Evolutionary conservation across 2,888 invertebrate species (phyloP).

Genomic region (Actias luna): DNA sequence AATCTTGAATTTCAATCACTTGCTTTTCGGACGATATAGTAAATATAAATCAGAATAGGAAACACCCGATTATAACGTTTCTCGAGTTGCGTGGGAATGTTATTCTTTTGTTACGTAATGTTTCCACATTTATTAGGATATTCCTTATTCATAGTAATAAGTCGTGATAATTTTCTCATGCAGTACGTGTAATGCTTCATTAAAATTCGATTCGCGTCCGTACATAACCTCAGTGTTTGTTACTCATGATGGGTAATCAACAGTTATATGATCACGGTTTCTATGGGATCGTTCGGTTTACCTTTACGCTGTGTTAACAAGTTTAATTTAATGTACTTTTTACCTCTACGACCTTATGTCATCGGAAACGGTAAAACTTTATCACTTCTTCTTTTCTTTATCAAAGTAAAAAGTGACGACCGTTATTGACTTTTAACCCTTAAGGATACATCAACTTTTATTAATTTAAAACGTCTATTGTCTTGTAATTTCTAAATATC

Average conservation of each 20-base stretch:
- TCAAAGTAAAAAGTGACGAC: neutral
- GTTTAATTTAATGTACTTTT: neutral
- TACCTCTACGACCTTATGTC: neutral
- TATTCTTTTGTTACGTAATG: neutral
- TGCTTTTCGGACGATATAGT: no score
- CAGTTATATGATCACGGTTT: slow-evolving; percentile 10
- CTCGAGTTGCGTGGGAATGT: neutral
- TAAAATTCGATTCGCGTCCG: slow-evolving; percentile 38
- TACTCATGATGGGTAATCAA: slow-evolving; percentile 6
- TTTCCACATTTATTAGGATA: neutral
- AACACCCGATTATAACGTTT: neutral
- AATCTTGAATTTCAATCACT: no score
- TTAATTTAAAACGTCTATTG: no score
- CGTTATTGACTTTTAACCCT: no score
- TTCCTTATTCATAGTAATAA: neutral
- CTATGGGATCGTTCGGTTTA: slow-evolving; percentile 2
- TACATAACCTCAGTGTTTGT: slow-evolving; percentile 34
- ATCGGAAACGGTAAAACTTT: neutral
- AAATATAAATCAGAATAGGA: neutral
- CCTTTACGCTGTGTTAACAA: neutral
- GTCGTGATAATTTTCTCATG: slow-evolving; percentile 12
- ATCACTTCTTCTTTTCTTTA: neutral
- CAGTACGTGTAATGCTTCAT: slow-evolving; percentile 31
- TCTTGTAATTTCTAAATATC: no score
- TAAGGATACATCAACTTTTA: no score